A percentile compares a stretch with the other conserved stretches of the same genome.
phyloP scores from a whole-genome alignment of 2,888 invertebrate genomes.

The Acanthosoma haemorrhoidale region DNA sequence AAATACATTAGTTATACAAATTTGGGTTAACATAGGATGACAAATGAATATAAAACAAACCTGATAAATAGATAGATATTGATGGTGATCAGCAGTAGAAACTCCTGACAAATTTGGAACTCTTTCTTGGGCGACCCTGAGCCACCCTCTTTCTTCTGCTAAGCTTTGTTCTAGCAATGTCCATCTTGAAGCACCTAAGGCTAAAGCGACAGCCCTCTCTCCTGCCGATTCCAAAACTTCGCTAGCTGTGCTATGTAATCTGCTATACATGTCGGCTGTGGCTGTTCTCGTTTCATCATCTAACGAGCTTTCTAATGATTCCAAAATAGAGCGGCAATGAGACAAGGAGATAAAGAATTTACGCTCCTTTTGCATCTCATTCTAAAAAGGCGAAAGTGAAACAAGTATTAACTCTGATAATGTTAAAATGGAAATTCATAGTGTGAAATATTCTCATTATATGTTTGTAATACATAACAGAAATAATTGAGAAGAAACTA shows the following conservation, averaged over 20 bases:
- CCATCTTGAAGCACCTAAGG: slow-evolving; percentile 79
- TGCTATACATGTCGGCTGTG: slow-evolving; percentile 67
- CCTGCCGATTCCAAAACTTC: slow-evolving; percentile 74
- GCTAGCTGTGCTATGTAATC: slow-evolving; percentile 69
- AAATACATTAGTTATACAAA: neutral
- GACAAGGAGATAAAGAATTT: slow-evolving; percentile 84
- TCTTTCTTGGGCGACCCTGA: slow-evolving; percentile 75
- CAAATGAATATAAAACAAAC: slow-evolving; percentile 41
- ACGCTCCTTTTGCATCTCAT: slow-evolving; percentile 79
- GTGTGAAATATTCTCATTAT: no score
- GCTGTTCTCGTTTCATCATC: slow-evolving; percentile 71
- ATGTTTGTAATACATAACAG: no score
- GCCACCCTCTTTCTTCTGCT: slow-evolving; percentile 76
- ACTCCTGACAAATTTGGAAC: slow-evolving; percentile 75
- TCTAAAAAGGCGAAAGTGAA: slow-evolving; percentile 36
- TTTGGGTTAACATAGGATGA: neutral
- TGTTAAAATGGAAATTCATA: no score
- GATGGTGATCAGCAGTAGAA: slow-evolving; percentile 76
- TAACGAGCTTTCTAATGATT: slow-evolving; percentile 76
- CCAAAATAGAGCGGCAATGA: slow-evolving; percentile 78
- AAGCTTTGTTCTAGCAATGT: slow-evolving; percentile 72
- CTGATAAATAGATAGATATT: slow-evolving; percentile 74
- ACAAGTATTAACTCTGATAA: no score
- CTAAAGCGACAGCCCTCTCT: slow-evolving; percentile 74
- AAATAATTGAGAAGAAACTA: no score